Evolutionary conservation across 30 jellyfish, hydroid and myxozoan genomes (phyloP).

Genomic region (Turritopsis rubra): DNA sequence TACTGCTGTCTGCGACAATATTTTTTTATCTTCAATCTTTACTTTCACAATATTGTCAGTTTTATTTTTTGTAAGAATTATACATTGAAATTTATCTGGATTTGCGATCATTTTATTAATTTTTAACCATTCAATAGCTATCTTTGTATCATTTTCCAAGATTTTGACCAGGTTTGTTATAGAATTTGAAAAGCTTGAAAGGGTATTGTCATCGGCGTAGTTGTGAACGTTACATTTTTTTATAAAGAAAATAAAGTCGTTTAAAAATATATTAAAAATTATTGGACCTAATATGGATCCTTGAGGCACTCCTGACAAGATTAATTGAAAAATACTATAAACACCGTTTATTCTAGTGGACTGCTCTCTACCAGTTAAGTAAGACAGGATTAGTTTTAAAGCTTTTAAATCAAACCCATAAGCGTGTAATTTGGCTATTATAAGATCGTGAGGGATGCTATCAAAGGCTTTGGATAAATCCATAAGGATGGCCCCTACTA

Average conservation of each 20-base stretch:
- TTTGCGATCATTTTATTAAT: conserved; percentile 46
- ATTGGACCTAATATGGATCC: conserved; percentile 44
- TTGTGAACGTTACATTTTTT: conserved; percentile 27
- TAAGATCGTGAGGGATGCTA: too few relatives aligned
- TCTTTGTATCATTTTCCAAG: conserved; percentile 18
- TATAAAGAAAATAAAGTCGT: conserved; percentile 33
- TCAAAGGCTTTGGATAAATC: too few relatives aligned
- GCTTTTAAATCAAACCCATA: conserved; percentile 23
- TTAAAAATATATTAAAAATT: conserved; percentile 24
- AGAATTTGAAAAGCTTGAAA: conserved; percentile 28
- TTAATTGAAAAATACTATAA: conserved; percentile 32
- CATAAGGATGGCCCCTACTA: conserved; percentile 33
- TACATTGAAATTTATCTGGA: conserved; percentile 47
- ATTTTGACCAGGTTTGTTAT: conserved; percentile 19
- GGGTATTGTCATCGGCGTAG: conserved; percentile 40
- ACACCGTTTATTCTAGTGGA: conserved; percentile 23
- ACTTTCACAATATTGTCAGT: conserved; percentile 26
- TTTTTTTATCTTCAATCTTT: conserved; percentile 25
- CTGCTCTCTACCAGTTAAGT: conserved; percentile 30
- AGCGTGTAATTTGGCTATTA: conserved; percentile 29
- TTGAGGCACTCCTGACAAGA: conserved; percentile 44
- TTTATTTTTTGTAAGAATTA: conserved; percentile 15
- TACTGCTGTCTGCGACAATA: conserved; percentile 36
- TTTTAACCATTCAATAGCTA: conserved; percentile 26
- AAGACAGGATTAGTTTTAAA: background rate